phyloP scores from a whole-genome alignment of 1,140 invertebrate genomes.

The Hylaeus volcanicus region DNA sequence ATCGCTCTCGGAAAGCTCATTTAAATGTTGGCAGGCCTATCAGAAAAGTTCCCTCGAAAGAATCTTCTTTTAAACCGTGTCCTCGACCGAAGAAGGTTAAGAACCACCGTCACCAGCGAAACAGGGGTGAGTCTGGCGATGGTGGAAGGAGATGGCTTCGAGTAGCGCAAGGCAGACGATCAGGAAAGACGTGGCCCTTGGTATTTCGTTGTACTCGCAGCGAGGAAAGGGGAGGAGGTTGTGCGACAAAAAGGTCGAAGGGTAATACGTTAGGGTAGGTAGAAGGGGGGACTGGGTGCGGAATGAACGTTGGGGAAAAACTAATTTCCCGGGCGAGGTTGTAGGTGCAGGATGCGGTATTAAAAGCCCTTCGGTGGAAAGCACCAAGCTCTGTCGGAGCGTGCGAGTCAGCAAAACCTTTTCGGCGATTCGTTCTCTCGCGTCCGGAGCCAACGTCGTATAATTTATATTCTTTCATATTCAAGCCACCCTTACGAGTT shows the following conservation, averaged over 20 bases:
- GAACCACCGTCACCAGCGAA: background rate
- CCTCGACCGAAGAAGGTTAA: too few species aligned
- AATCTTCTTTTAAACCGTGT: too few species aligned
- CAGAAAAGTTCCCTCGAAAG: too few species aligned
- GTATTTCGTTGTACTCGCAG: slow-evolving; percentile 22
- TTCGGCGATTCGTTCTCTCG: slow-evolving; percentile 69
- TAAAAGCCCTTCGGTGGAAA: slow-evolving; percentile 63
- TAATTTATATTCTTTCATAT: slow-evolving; percentile 79
- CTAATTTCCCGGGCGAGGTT: slow-evolving; percentile 67
- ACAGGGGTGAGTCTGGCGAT: background rate
- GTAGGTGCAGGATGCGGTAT: slow-evolving; percentile 56
- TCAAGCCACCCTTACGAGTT: slow-evolving; percentile 51
- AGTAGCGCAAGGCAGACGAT: background rate
- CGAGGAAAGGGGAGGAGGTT: slow-evolving; percentile 39
- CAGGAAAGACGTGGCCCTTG: slow-evolving; percentile 1
- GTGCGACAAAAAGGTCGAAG: slow-evolving; percentile 57
- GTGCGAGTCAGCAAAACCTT: slow-evolving; percentile 74
- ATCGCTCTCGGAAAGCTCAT: too few species aligned
- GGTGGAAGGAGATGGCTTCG: background rate
- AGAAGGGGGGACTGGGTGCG: background rate
- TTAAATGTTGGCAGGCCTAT: too few species aligned
- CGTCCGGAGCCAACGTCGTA: slow-evolving; percentile 29
- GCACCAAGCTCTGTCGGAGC: background rate
- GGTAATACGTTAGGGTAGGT: slow-evolving; percentile 57
- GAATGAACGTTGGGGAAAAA: slow-evolving; percentile 59